Evolutionary conservation across 2,888 invertebrate species (phyloP).

Genomic region (Parnassius apollo): DNA sequence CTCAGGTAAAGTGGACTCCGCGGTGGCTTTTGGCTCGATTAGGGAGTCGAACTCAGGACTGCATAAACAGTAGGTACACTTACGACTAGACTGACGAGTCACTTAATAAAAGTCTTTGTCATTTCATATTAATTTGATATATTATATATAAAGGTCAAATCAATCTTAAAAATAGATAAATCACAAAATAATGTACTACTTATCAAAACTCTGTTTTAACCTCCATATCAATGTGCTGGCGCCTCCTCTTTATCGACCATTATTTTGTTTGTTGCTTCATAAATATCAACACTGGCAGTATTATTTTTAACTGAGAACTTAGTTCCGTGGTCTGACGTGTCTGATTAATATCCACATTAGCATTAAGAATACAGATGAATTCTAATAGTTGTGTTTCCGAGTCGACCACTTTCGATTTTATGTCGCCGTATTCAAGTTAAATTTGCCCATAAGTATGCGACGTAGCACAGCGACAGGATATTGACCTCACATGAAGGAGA

Average conservation of each 20-base stretch:
- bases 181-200: constrained; percentile 22
- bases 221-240: constrained; percentile 21
- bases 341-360: constrained; percentile 64
- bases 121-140: neutral
- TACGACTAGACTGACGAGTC: too few species aligned
- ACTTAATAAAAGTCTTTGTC: too few species aligned
- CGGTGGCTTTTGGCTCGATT: too few species aligned
- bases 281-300: constrained; percentile 70
- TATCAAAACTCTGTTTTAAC: constrained; percentile 6
- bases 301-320: constrained; percentile 69
- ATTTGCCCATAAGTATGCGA: neutral
- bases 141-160: neutral
- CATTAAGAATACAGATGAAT: constrained; percentile 58
- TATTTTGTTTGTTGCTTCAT: constrained; percentile 70
- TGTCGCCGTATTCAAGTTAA: constrained; percentile 23
- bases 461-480: neutral
- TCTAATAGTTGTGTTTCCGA: constrained; percentile 40
- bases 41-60: too few species aligned
- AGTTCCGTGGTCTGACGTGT: constrained; percentile 54
- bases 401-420: constrained; percentile 39
- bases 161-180: constrained; percentile 7
- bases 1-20: too few species aligned
- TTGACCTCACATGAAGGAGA: neutral
- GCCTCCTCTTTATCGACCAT: constrained; percentile 54
- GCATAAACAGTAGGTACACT: too few species aligned